A percentile compares a stretch with the other conserved stretches of the same genome.
These are phyloP conservation scores for Ophion obscuratus DNA, from an alignment of 2,888 invertebrate species.

Conservation along the genomic window DNA sequence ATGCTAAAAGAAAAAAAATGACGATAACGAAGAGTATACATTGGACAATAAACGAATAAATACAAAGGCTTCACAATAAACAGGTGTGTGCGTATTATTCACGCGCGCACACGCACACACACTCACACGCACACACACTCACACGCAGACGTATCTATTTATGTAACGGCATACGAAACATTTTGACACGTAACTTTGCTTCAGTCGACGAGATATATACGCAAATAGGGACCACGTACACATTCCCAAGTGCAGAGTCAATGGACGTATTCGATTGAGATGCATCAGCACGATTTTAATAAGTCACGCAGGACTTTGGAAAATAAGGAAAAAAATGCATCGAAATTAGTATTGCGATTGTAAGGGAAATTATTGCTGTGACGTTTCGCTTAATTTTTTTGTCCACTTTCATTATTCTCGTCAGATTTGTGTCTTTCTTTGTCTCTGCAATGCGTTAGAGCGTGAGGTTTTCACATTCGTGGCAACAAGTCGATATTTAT, in stretches of 20 bases:
- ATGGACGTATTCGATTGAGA: conserved; percentile 28
- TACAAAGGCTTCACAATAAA: conserved; percentile 20
- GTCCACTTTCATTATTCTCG: no score
- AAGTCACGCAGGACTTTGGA: no score
- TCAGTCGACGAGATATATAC: not conserved
- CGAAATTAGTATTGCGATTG: no score
- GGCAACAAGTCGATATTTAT: no score
- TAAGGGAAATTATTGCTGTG: no score
- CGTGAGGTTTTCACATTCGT: no score
- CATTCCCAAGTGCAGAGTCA: not conserved
- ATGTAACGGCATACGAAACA: not conserved
- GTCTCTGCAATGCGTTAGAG: no score
- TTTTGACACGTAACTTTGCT: conserved; percentile 22
- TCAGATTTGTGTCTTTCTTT: no score
- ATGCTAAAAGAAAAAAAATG: conserved; percentile 79
- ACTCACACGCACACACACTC: no score
- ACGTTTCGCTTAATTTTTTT: no score
- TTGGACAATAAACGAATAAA: conserved; percentile 49
- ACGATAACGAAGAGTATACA: conserved; percentile 70
- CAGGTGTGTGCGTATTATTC: not conserved
- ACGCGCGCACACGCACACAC: not conserved
- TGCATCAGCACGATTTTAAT: conserved; percentile 26
- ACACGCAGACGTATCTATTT: not conserved
- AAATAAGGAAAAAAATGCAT: no score
- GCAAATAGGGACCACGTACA: not conserved